phyloP scores from a whole-genome alignment of 2,113 vertebrate genomes.

The Mus pahari region DNA sequence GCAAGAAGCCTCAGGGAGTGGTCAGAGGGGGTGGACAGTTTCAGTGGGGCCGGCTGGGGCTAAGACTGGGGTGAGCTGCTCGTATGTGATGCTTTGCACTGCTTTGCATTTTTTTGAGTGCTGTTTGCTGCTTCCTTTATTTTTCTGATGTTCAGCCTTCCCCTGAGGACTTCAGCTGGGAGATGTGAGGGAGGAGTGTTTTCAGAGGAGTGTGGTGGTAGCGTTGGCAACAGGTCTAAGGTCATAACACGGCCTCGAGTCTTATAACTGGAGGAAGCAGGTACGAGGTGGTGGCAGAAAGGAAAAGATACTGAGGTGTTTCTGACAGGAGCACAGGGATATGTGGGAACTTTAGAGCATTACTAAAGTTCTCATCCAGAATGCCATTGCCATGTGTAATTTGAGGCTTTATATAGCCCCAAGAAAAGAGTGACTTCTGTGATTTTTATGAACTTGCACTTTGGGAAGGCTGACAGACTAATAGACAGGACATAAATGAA shows the following conservation, averaged over 20 bases:
- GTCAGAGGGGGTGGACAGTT: background rate
- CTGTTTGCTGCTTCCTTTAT: conserved; percentile 57
- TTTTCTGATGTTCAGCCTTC: conserved; percentile 32
- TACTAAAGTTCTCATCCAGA: conserved; percentile 74
- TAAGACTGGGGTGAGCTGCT: background rate
- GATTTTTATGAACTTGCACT: conserved; percentile 61
- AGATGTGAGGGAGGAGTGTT: conserved; percentile 35
- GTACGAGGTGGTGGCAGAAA: conserved; percentile 65
- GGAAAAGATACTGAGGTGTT: conserved; percentile 72
- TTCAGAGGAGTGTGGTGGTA: conserved; percentile 46
- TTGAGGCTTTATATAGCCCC: background rate
- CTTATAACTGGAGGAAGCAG: conserved; percentile 63
- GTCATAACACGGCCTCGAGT: conserved; percentile 69
- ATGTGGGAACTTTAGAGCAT: conserved; percentile 65
- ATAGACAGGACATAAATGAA: conserved; percentile 39
- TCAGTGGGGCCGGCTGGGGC: background rate
- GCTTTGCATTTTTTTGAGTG: conserved; percentile 44
- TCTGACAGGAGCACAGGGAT: conserved; percentile 50
- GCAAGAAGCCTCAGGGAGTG: background rate
- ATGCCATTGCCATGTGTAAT: conserved; percentile 69
- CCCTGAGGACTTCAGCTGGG: conserved; percentile 32
- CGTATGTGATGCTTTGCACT: background rate
- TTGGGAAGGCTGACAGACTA: conserved; percentile 37
- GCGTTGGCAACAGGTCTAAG: conserved; percentile 54
- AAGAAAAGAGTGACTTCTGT: conserved; percentile 12